Evolutionary conservation across 2,888 invertebrate species (phyloP).

Genomic region (Drosophila helvetica): DNA sequence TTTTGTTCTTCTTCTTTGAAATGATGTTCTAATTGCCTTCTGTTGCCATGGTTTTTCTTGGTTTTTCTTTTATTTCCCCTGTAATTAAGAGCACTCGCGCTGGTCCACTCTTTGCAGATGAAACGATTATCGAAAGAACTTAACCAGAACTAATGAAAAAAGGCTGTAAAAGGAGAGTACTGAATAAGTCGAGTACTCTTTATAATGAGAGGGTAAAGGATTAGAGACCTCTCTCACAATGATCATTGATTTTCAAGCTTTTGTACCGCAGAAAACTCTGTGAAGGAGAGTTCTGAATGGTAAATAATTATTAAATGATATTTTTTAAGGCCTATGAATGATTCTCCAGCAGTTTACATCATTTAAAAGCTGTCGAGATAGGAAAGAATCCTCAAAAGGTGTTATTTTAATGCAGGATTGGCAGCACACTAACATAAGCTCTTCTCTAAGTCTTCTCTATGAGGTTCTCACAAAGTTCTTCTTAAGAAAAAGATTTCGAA

Average conservation of each 20-base stretch:
- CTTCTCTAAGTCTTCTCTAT: too few relatives aligned
- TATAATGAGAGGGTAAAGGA: conserved; percentile 3
- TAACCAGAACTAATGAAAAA: not conserved
- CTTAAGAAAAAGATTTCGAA: too few relatives aligned
- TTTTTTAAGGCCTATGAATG: too few relatives aligned
- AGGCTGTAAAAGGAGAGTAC: not conserved
- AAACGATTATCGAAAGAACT: not conserved
- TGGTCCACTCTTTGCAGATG: not conserved
- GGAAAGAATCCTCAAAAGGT: too few relatives aligned
- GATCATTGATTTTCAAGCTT: not conserved
- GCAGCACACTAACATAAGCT: too few relatives aligned
- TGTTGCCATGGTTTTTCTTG: not conserved
- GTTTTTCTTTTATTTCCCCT: conserved; percentile 24
- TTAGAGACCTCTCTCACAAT: not conserved
- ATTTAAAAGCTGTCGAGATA: too few relatives aligned
- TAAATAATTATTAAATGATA: too few relatives aligned
- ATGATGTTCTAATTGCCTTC: conserved; percentile 56
- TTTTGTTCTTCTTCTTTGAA: conserved; percentile 35
- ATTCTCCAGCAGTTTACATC: too few relatives aligned
- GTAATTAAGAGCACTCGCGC: conserved; percentile 55
- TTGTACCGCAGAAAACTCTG: too few relatives aligned
- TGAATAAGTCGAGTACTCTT: not conserved
- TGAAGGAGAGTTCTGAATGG: too few relatives aligned
- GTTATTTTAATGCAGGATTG: too few relatives aligned
- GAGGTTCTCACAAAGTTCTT: too few relatives aligned